A percentile compares a stretch with the other conserved stretches of the same genome.
Evolutionary conservation across 2,888 invertebrate species (phyloP).

Genomic region (Baronia brevicornis): DNA sequence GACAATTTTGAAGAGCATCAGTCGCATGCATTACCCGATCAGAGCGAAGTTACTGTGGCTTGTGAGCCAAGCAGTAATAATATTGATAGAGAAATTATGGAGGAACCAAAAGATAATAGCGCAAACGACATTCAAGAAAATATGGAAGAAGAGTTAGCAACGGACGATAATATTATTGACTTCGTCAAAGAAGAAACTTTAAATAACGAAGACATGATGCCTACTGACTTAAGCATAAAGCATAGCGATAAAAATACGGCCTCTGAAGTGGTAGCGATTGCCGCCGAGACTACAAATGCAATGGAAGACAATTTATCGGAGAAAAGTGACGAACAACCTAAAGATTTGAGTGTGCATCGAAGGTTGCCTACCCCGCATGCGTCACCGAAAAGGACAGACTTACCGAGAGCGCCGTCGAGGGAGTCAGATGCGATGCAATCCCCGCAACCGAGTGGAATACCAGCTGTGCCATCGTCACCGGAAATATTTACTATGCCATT

Average conservation of each 20-base stretch:
- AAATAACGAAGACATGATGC: constrained; percentile 57
- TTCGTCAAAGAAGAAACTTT: constrained; percentile 21
- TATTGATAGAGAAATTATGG: constrained; percentile 6
- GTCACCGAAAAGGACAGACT: constrained; percentile 62
- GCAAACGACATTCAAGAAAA: constrained; percentile 20
- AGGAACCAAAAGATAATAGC: constrained; percentile 8
- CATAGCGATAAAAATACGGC: constrained; percentile 41
- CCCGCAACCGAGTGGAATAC: constrained; percentile 82
- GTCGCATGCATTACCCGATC: constrained; percentile 32
- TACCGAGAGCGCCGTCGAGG: constrained; percentile 78
- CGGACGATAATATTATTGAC: constrained; percentile 15
- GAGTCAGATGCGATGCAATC: constrained; percentile 84
- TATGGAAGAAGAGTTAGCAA: constrained; percentile 16
- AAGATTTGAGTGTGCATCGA: constrained; percentile 77
- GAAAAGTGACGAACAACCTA: constrained; percentile 74
- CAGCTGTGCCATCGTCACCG: constrained; percentile 81
- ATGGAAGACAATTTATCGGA: constrained; percentile 52
- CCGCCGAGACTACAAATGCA: constrained; percentile 36
- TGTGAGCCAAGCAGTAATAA: constrained; percentile 26
- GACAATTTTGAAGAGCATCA: constrained; percentile 36
- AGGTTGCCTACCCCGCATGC: constrained; percentile 56
- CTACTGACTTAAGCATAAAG: constrained; percentile 75
- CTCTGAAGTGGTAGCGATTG: constrained; percentile 27
- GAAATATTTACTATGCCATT: constrained; percentile 76
- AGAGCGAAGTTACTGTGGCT: constrained; percentile 34